Percentiles rank a stretch among this genome's conserved stretches.
Evolutionary conservation across 2,113 vertebrate species (phyloP).

Genomic region (Chaetodon trifascialis): DNA sequence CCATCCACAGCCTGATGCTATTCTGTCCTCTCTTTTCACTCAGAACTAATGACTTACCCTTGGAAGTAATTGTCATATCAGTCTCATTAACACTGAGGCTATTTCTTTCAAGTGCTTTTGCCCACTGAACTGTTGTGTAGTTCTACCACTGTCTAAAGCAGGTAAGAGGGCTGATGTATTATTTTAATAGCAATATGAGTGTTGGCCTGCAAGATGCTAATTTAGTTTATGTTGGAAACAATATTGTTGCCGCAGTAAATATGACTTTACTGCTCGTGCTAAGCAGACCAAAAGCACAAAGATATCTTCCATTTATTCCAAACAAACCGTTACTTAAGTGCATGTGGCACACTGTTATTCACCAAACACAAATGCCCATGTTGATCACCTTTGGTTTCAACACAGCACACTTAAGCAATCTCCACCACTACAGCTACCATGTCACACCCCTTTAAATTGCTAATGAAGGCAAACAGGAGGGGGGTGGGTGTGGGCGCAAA

Average conservation of each 20-base stretch:
- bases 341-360: conserved; percentile 26
- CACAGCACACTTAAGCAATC: conserved; percentile 55
- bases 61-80: conserved; percentile 75
- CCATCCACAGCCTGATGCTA: neutral
- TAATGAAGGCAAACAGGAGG: conserved; percentile 73
- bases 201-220: neutral
- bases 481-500: conserved; percentile 9
- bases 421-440: conserved; percentile 30
- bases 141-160: conserved; percentile 6
- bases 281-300: neutral
- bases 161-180: conserved; percentile 6
- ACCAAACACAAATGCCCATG: conserved; percentile 3
- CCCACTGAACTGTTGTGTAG: conserved; percentile 48
- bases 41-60: conserved; percentile 73
- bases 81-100: conserved; percentile 71
- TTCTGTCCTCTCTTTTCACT: conserved; percentile 51
- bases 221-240: neutral
- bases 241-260: neutral
- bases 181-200: neutral
- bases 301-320: neutral
- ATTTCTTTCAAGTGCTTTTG: conserved; percentile 63
- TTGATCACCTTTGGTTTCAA: conserved; percentile 44
- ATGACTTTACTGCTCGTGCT: neutral
- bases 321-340: neutral
- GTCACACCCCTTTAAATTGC: conserved; percentile 54